These are phyloP conservation scores for Polypedilum vanderplanki DNA, from an alignment of 1,140 invertebrate genomes.

Conservation along the genomic window DNA sequence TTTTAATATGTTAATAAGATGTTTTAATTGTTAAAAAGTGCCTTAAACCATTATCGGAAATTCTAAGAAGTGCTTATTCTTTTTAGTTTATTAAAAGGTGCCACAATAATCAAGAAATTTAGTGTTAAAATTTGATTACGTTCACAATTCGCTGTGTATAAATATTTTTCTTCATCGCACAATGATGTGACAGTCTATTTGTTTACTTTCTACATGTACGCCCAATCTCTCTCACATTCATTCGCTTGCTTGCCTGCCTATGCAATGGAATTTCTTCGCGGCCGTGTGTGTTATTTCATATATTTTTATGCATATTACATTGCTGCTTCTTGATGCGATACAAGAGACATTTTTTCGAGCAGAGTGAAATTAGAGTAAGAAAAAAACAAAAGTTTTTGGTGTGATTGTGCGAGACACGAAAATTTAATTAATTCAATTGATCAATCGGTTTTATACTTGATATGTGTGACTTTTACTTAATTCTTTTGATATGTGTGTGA, in stretches of 20 bases:
- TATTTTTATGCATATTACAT: too few relatives aligned
- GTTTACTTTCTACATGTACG: neutral
- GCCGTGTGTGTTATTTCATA: neutral
- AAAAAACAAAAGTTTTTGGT: neutral
- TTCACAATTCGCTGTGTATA: neutral
- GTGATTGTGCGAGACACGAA: neutral
- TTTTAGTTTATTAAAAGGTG: neutral
- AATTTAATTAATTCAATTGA: constrained; percentile 20
- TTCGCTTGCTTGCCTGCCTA: neutral
- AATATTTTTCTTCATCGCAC: neutral
- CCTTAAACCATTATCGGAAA: neutral
- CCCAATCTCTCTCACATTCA: neutral
- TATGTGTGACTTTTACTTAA: neutral
- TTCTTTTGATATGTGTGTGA: too few relatives aligned
- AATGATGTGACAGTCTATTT: constrained; percentile 14
- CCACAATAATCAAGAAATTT: neutral
- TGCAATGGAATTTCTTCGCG: constrained; percentile 7
- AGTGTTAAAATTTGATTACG: constrained; percentile 10
- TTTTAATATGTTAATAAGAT: constrained; percentile 6
- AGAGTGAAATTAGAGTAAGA: neutral
- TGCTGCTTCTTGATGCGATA: too few relatives aligned
- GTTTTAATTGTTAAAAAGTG: constrained; percentile 24
- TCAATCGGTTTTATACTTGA: neutral
- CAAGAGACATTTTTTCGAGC: neutral
- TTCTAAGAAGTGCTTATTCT: neutral